Conservation (phyloP, 1,140 invertebrate genomes). For the Antheraea pernyi region DNA sequence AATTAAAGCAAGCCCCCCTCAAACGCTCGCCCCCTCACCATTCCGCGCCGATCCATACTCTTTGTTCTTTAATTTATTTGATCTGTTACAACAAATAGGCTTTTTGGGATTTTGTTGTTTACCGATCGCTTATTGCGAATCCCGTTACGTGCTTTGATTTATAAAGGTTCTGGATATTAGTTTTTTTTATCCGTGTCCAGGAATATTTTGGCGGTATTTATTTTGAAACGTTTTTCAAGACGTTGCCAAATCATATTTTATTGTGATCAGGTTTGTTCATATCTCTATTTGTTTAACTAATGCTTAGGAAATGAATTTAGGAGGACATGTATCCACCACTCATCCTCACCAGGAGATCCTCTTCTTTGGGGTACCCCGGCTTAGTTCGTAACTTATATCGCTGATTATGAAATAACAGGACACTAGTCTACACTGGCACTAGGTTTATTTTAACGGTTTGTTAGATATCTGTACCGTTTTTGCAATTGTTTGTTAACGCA, state of each 20-base stretch:
- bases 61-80: conserved; percentile 29
- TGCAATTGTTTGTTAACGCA: too few species aligned
- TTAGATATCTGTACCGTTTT: too few species aligned
- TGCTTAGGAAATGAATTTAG: too few species aligned
- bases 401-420: too few species aligned
- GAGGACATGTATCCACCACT: too few species aligned
- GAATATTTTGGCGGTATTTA: background rate
- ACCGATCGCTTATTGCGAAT: conserved; percentile 27
- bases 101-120: conserved; percentile 24
- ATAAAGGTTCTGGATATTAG: conserved; percentile 13
- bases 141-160: conserved; percentile 21
- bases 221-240: background rate
- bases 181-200: conserved; percentile 6
- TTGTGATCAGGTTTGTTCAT: background rate
- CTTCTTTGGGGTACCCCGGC: too few species aligned
- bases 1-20: conserved; percentile 20
- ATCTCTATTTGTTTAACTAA: background rate
- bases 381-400: too few species aligned
- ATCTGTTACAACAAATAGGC: conserved; percentile 24
- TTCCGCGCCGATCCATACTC: background rate
- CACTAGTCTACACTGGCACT: too few species aligned
- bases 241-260: background rate
- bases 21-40: background rate
- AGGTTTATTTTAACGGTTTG: too few species aligned
- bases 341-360: too few species aligned